Conservation (phyloP, 2,797 vertebrate genomes). For the Myiotriccus ornatus region DNA sequence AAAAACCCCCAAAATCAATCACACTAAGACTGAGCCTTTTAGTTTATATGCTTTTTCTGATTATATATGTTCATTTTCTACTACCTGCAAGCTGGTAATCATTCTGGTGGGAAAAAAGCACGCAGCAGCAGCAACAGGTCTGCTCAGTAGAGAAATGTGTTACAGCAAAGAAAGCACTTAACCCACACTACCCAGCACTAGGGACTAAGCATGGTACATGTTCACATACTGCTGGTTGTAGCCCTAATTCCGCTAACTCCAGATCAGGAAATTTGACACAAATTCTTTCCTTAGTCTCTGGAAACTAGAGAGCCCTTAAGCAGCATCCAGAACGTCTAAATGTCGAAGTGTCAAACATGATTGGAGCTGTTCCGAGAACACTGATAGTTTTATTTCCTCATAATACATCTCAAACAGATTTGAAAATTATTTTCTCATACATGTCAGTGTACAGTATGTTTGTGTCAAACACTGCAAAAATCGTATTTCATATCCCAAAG, state of each 20-base stretch:
- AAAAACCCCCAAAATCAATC: neutral
- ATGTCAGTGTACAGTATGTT: neutral
- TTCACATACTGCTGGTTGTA: neutral
- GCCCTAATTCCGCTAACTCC: neutral
- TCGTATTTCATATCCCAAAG: neutral
- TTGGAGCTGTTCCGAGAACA: neutral
- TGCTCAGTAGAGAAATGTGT: neutral
- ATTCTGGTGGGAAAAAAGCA: neutral
- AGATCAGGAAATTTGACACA: neutral
- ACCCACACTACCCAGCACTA: rapidly evolving
- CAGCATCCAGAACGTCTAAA: neutral
- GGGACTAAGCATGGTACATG: neutral
- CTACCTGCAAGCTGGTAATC: neutral
- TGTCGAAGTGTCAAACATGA: neutral
- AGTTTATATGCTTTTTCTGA: neutral
- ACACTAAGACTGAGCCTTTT: neutral
- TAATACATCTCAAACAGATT: neutral
- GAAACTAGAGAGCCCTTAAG: neutral
- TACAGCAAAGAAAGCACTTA: neutral
- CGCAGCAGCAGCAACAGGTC: neutral
- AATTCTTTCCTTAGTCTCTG: neutral
- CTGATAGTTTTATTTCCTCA: neutral
- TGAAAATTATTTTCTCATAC: neutral
- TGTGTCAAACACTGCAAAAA: neutral
- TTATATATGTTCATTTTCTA: neutral